Conservation (phyloP, 2,113 vertebrate species). For the Gallinago undulata region DNA sequence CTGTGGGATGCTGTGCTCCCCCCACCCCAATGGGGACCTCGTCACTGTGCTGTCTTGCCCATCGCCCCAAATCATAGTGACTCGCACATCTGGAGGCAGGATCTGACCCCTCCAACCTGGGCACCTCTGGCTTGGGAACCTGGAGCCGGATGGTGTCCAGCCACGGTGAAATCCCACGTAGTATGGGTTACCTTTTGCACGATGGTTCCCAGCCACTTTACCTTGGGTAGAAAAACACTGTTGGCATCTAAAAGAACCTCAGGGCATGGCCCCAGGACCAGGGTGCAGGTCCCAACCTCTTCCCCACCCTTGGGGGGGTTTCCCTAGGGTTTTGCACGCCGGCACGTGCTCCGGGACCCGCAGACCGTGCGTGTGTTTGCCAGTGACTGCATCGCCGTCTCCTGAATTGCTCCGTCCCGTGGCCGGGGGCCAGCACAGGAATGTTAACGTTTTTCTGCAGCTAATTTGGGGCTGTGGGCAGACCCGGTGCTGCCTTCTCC, state of each 20-base stretch:
- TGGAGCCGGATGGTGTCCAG: not conserved
- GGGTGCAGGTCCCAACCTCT: fast-evolving
- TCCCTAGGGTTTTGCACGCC: fast-evolving
- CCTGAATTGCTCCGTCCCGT: not conserved
- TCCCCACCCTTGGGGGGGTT: fast-evolving
- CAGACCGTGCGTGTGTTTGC: not conserved
- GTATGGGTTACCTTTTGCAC: fast-evolving
- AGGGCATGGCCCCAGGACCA: not conserved
- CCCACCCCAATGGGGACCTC: fast-evolving
- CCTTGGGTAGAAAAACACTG: fast-evolving
- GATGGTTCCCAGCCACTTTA: not conserved
- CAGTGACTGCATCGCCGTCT: not conserved
- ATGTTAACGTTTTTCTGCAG: not conserved
- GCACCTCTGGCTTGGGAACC: fast-evolving
- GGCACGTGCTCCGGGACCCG: not conserved
- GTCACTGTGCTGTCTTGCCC: not conserved
- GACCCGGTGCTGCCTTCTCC: not conserved
- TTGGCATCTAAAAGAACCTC: not conserved
- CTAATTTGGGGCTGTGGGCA: not conserved
- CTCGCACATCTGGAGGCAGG: not conserved
- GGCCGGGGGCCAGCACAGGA: not conserved
- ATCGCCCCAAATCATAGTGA: fast-evolving
- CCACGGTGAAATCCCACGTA: fast-evolving
- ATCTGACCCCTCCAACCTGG: not conserved
- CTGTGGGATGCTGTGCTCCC: not conserved